A percentile compares a stretch with the other conserved stretches of the same genome.
Evolutionary conservation across 2,888 invertebrate genomes (phyloP).

Genomic region (Hirudinaria manillensis): DNA sequence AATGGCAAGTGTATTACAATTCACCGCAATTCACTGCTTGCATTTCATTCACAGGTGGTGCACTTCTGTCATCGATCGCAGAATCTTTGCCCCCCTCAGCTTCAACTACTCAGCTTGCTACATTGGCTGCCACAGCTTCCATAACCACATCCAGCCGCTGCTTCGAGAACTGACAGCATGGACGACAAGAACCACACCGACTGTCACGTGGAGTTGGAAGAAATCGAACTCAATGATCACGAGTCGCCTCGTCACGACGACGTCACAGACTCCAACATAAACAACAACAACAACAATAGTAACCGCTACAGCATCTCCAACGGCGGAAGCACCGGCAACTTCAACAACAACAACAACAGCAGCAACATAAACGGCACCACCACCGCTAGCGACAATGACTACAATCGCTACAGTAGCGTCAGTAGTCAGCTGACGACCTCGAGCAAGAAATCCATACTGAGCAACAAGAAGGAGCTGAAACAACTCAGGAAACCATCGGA

Average conservation of each 20-base stretch:
- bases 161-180: neutral
- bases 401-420: constrained; percentile 12
- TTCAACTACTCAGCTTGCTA: neutral
- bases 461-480: constrained; percentile 1
- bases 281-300: neutral
- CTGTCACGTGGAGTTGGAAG: neutral
- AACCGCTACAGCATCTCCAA: neutral
- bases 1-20: too few species aligned
- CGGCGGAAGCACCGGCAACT: neutral
- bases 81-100: too few species aligned
- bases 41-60: too few species aligned
- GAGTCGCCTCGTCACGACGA: too few species aligned
- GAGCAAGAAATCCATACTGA: neutral
- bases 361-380: neutral
- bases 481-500: constrained; percentile 15
- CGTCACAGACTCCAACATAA: constrained; percentile 3
- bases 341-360: neutral
- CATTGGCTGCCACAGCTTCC: neutral
- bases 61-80: too few species aligned
- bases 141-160: neutral
- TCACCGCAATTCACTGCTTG: too few species aligned
- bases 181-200: neutral
- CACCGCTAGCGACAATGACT: neutral
- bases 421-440: neutral
- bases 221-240: too few species aligned